Base-by-base conservation (phyloP, 2,797 vertebrate species). In the Galaxias olidus region DNA sequence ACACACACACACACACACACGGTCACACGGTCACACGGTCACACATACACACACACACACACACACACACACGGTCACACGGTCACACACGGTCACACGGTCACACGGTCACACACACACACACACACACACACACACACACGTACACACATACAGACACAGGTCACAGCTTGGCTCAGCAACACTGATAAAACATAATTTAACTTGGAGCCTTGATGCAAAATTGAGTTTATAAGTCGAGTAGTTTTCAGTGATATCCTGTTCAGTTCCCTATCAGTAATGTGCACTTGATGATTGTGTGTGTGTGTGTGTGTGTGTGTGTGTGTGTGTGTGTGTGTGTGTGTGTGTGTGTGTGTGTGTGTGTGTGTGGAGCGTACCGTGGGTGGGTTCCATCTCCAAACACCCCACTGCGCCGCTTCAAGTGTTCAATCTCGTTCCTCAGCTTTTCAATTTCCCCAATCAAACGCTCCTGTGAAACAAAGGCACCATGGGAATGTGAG, bases 401-500 rank as follows among this genome's bases (percentile, higher is more conserved):
- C 0, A 85, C 91, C n/a, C 93, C 94, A 15, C 95, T 96, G 73
- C 94, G 93, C 54, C 94, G 93, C 76, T 97, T 98, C 85, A 98
- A 89, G 80, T 97, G 96, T 82, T 98, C 97, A 0, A 98, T 93
- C 88, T 98, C 97, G 55, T 94, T 86, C 74, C 96, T 92, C 76
- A 98, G 85, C 72, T 97, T 98, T 77, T 98, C 96, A 5, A 98
- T 97, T 90, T 98, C 97, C 0, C 95, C 95, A 0, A 96, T 95
- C 73, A 98, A 84, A 40, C 95, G 93, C 72, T 95, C 94, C 97
- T 98, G 83, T 75, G 50, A 0, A 56, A 67, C 19, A 58, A 7
- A 57, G 12, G 50, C 9, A 59, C 59, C 40, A 59, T 55, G 5
- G 19, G 43, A 4, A 19, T 47, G 4, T 61, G n/a, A 15, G 1